Conservation (phyloP, 2,888 invertebrate genomes). For the Anoplius nigerrimus region DNA sequence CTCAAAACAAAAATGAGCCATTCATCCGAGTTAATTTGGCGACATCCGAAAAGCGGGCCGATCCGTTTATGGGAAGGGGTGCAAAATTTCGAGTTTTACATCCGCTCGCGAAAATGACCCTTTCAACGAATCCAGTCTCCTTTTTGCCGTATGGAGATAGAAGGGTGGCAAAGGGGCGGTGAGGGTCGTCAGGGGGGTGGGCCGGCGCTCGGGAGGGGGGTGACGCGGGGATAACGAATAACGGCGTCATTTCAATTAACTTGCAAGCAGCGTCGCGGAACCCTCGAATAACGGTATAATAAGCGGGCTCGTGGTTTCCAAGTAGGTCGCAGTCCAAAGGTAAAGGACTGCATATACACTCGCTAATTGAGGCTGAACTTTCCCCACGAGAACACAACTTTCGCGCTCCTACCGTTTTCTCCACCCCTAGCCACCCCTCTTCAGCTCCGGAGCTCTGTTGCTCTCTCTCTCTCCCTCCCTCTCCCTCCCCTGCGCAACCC, state of each 20-base stretch:
- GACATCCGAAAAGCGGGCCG: too few species aligned
- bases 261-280: conserved; percentile 40
- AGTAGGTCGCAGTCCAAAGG: conserved; percentile 42
- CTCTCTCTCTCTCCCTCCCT: background rate
- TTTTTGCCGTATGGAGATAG: too few species aligned
- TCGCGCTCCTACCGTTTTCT: conserved; percentile 17
- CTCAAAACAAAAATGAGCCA: too few species aligned
- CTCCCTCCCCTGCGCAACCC: background rate
- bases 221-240: conserved; percentile 37
- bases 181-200: background rate
- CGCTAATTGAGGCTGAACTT: conserved; percentile 45
- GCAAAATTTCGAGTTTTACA: too few species aligned
- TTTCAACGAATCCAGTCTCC: too few species aligned
- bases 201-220: background rate
- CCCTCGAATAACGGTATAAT: conserved; percentile 34
- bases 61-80: too few species aligned
- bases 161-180: too few species aligned
- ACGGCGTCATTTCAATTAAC: conserved; percentile 54
- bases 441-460: background rate
- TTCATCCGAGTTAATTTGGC: too few species aligned
- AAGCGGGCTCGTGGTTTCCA: conserved; percentile 39
- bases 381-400: conserved; percentile 27
- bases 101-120: too few species aligned
- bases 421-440: background rate
- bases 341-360: conserved; percentile 38